Evolutionary conservation across 2,113 vertebrate species (phyloP), one percentile per base, ranked within the genome.

Genomic region (Notothenia coriiceps): DNA sequence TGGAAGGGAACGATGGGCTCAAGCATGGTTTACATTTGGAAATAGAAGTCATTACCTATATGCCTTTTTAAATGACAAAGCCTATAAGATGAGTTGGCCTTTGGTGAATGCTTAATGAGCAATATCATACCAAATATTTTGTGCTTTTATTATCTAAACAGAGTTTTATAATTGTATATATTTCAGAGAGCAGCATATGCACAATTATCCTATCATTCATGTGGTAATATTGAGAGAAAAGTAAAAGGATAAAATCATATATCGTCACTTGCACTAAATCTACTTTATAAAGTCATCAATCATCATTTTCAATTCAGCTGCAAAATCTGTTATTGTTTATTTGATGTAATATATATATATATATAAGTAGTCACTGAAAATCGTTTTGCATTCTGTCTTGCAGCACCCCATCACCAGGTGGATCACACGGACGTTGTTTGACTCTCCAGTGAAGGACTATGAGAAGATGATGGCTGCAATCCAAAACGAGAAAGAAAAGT

Each of bases 351-450:
- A n/a, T 22, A 22, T 22, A 22, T 25, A 69, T 65, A 6, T 22
- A 22, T 25, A 69, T 65, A 6, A 68, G 8, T 10, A 52, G 14
- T 54, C 5, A 35, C 63, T 66, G 33, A n/a, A 18, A 59, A 35
- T 25, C 29, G 6, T 63, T 18, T 47, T 43, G 9, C 18, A 7
- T 55, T 6, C 2, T 80, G 14, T 84, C 5, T n/a, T 86, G 13
- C 78, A 99, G 98, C 98, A 99, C 74, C 98, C 98, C 68, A 98
- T 99, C 91, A 98, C 93, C 73, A 95, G 98, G 77, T 99, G 96
- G 96, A 96, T 99, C 77, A 70, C 92, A 22, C 92, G 95, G 51
- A 92, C 91, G 67, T 0, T 97, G 0, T 94, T 88, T 25, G 96
- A 98, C 33, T 70, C 94, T 25, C 97, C 97, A 33, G 97, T 96